Conservation (phyloP, 1,140 invertebrate species). For the Bombus ignitus region DNA sequence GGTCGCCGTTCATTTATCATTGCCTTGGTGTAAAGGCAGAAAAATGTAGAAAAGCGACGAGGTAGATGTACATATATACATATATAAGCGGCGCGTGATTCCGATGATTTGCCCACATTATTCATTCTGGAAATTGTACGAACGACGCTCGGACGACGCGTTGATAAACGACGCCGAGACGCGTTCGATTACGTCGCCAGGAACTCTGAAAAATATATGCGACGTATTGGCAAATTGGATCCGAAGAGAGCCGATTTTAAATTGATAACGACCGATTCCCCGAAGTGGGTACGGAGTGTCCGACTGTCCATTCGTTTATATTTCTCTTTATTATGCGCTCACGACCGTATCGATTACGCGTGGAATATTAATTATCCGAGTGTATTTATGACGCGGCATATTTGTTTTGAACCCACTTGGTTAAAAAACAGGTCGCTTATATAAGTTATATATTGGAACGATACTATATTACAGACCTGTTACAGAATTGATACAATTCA, state of each 20-base stretch:
- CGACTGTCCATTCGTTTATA: neutral
- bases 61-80: neutral
- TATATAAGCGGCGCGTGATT: neutral
- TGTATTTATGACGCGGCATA: neutral
- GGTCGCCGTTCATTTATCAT: neutral
- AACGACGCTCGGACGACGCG: neutral
- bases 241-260: neutral
- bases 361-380: neutral
- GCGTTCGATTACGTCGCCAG: constrained; percentile 1
- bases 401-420: neutral
- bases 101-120: constrained; percentile 1
- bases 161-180: constrained; percentile 14
- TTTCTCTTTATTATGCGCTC: neutral
- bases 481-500: neutral
- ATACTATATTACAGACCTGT: neutral
- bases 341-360: neutral
- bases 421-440: neutral
- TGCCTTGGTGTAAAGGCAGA: neutral
- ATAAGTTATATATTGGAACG: neutral
- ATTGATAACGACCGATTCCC: neutral
- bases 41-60: no score
- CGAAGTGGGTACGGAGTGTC: neutral
- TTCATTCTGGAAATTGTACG: neutral
- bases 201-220: neutral
- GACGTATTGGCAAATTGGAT: neutral